Conservation (phyloP, 2,888 invertebrate species). For the Cartodere bifasciata region DNA sequence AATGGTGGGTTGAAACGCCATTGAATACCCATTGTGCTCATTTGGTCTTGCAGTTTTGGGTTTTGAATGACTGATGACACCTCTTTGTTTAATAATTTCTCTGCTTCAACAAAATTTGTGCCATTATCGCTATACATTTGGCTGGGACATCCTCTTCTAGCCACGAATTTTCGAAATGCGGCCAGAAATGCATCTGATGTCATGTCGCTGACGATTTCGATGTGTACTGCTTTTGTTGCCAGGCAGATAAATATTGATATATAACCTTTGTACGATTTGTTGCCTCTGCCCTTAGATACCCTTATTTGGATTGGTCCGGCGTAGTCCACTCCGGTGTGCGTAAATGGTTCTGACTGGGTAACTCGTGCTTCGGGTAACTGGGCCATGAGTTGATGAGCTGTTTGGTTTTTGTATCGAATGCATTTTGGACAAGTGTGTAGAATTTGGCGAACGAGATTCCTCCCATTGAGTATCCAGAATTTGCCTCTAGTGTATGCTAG, state of each 20-base stretch:
- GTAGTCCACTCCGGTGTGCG: constrained; percentile 1
- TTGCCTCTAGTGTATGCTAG: background rate
- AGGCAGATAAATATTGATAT: constrained; percentile 20
- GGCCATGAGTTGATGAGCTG: no score
- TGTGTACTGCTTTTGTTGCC: constrained; percentile 17
- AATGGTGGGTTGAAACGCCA: constrained; percentile 6
- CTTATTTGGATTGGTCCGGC: constrained; percentile 1
- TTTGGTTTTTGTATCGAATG: no score
- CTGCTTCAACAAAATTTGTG: constrained; percentile 18
- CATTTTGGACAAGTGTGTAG: background rate
- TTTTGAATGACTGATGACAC: constrained; percentile 1
- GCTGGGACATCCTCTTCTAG: constrained; percentile 15
- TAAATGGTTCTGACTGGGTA: background rate
- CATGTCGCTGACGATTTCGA: constrained; percentile 19
- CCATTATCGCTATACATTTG: constrained; percentile 20
- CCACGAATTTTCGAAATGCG: constrained; percentile 16
- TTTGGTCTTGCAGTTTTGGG: background rate
- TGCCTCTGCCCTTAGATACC: constrained; percentile 14
- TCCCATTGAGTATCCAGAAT: background rate
- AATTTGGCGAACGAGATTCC: background rate
- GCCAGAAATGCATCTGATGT: constrained; percentile 18
- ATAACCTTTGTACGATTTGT: constrained; percentile 15
- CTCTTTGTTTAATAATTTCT: constrained; percentile 3
- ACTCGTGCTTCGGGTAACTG: background rate
- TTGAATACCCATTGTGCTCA: constrained; percentile 3